A percentile compares a stretch with the other conserved stretches of the same genome.
These are phyloP conservation scores for Trematomus loennbergii DNA, from an alignment of 2,113 vertebrate genomes.

Conservation along the genomic window DNA sequence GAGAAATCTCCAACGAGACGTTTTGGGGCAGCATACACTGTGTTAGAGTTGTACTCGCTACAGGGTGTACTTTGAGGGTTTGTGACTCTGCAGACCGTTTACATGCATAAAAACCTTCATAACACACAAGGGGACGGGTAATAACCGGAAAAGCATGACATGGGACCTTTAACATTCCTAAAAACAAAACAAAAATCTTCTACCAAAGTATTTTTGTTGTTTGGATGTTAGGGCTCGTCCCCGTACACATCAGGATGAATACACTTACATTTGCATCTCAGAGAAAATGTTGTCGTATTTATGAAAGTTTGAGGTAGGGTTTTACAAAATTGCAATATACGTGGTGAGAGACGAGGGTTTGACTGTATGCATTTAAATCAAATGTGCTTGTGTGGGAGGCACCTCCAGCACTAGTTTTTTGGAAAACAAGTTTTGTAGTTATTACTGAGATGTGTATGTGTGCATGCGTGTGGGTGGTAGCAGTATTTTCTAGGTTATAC, in stretches of 20 bases:
- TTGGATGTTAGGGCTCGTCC: not conserved
- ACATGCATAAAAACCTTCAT: no score
- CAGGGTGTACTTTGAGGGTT: no score
- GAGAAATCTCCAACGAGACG: no score
- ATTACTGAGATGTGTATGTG: slow-evolving; percentile 20
- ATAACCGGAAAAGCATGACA: no score
- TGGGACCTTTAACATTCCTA: no score
- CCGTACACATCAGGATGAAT: not conserved
- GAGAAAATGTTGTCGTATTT: slow-evolving; percentile 14
- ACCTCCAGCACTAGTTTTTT: slow-evolving; percentile 17
- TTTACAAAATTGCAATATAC: slow-evolving; percentile 5
- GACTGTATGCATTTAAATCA: slow-evolving; percentile 38
- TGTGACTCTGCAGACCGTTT: no score
- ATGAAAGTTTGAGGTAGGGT: not conserved
- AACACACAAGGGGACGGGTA: no score
- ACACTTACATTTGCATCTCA: not conserved
- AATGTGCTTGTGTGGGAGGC: slow-evolving; percentile 36
- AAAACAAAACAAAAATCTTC: no score
- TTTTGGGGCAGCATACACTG: no score
- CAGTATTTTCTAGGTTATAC: not conserved
- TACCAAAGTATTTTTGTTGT: no score
- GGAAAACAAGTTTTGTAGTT: slow-evolving; percentile 24
- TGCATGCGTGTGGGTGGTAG: slow-evolving; percentile 15
- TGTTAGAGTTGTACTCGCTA: no score
- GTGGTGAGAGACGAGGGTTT: slow-evolving; percentile 24